These are phyloP conservation scores for Drosophila villosipedis DNA, from an alignment of 2,888 invertebrate species.

Conservation along the genomic window DNA sequence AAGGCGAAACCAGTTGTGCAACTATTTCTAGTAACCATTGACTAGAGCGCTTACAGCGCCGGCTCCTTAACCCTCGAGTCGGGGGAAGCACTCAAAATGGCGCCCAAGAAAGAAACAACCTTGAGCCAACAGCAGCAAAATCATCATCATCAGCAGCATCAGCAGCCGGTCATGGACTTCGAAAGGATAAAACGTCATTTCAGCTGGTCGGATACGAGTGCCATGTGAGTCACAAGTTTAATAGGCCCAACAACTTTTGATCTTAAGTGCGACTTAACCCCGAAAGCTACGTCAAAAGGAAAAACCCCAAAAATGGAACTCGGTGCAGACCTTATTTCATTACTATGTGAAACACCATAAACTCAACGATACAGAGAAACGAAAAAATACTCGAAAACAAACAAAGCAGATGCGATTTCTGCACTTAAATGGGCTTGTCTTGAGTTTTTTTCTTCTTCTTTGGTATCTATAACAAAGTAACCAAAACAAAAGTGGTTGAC, in stretches of 20 bases:
- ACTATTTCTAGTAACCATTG: slow-evolving; percentile 57
- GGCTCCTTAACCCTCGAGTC: slow-evolving; percentile 33
- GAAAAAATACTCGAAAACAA: slow-evolving; percentile 10
- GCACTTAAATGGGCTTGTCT: slow-evolving; percentile 23
- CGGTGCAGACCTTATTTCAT: slow-evolving; percentile 24
- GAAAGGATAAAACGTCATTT: slow-evolving; percentile 83
- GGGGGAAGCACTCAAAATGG: slow-evolving; percentile 60
- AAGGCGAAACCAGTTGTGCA: slow-evolving; percentile 69
- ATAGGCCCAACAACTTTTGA: slow-evolving; percentile 1
- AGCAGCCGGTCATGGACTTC: slow-evolving; percentile 74
- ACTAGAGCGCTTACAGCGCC: slow-evolving; percentile 44
- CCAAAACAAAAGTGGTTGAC: slow-evolving; percentile 44
- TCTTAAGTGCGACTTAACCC: slow-evolving; percentile 13
- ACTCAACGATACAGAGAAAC: slow-evolving; percentile 8
- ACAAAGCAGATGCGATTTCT: slow-evolving; percentile 16
- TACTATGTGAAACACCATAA: slow-evolving; percentile 13
- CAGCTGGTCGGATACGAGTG: slow-evolving; percentile 84
- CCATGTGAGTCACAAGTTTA: slow-evolving; percentile 80
- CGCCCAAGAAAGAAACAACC: slow-evolving; percentile 77
- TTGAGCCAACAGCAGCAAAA: slow-evolving; percentile 60
- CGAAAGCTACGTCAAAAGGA: slow-evolving; percentile 15
- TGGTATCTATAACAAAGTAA: slow-evolving; percentile 3
- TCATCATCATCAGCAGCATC: slow-evolving; percentile 46
- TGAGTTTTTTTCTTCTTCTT: slow-evolving; percentile 43
- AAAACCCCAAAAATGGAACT: slow-evolving; percentile 47